Base-by-base conservation (phyloP, 2,113 vertebrate species). In the Stictonetta naevosa region DNA sequence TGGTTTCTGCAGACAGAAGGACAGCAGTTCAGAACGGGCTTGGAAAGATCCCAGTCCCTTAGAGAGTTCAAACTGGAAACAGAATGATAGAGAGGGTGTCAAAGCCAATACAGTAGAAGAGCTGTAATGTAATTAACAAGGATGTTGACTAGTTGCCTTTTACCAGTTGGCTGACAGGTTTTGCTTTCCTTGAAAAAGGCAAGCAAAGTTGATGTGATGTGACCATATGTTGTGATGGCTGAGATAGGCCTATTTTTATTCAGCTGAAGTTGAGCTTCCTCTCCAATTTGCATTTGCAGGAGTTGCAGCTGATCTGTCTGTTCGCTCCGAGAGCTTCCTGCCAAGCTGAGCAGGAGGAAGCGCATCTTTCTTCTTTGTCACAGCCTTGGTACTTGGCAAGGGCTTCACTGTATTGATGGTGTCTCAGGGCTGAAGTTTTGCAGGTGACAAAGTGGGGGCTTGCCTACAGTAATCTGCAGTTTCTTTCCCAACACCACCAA, bases 401-500 rank as follows among this genome's bases (percentile, higher is more conserved):
- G 63, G n/a, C n/a, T 80, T 71, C 11, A 10, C 36, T 36, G 29
- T 64, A 6, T 26, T 23, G n/a, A 33, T 19, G 0, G 0, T 56
- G 56, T 50, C 13, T 9, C 18, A 52, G 40, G 56, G 28, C 62
- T 80, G 48, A 52, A 52, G 33, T 9, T 11, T 50, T 0, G 2
- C 13, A 13, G 0, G 1, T 67, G 60, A 22, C 0, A 1, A 60
- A 58, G 46, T 3, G 4, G 25, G 40, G 13, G 42, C 14, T 58
- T 78, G n/a, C 78, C 60, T 15, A 26, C 28, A 20, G 28, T 56
- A 56, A 52, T 29, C 21, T 83, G 33, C 28, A 20, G 19, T 7
- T n/a, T 59, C 4, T 34, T 25, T 28, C n/a, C 42, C n/a, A 25
- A 12, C 52, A 20, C 0, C 18, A 72, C 34, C 46, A 28, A 3